Conservation (phyloP, 2,888 invertebrate genomes). For the Amiota mariae region DNA sequence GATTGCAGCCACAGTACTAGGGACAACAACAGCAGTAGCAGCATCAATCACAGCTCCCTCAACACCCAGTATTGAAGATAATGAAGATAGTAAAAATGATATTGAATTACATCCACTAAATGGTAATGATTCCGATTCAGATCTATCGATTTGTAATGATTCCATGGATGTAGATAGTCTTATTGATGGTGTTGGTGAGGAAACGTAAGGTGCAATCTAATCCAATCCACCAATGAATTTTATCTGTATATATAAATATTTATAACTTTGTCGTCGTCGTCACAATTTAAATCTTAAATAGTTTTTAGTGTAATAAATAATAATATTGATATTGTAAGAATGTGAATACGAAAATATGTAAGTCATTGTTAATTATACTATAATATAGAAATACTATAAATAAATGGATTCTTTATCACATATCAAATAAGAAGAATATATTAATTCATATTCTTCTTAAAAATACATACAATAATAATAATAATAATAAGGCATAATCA, state of each 20-base stretch:
- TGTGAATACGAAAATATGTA: background rate
- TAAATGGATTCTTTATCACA: constrained; percentile 1
- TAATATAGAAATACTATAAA: constrained; percentile 9
- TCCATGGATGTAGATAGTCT: constrained; percentile 72
- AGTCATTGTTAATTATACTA: background rate
- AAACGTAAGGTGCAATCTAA: constrained; percentile 54
- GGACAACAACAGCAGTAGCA: constrained; percentile 32
- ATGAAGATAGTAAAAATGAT: constrained; percentile 65
- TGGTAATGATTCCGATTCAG: constrained; percentile 68
- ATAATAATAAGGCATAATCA: too few species aligned
- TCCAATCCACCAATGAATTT: background rate
- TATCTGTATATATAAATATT: too few species aligned
- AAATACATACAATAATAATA: too few species aligned
- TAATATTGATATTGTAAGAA: too few species aligned
- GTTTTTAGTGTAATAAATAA: too few species aligned
- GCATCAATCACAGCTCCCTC: constrained; percentile 40
- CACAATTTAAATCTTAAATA: too few species aligned
- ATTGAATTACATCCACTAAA: constrained; percentile 55
- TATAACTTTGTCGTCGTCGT: too few species aligned
- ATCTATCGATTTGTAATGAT: constrained; percentile 73
- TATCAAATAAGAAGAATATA: background rate
- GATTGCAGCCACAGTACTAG: background rate
- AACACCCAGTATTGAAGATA: constrained; percentile 58
- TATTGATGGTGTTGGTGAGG: constrained; percentile 70
- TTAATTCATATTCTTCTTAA: too few species aligned